Conservation (phyloP, 2,113 vertebrate genomes). For the Phasianus colchicus region DNA sequence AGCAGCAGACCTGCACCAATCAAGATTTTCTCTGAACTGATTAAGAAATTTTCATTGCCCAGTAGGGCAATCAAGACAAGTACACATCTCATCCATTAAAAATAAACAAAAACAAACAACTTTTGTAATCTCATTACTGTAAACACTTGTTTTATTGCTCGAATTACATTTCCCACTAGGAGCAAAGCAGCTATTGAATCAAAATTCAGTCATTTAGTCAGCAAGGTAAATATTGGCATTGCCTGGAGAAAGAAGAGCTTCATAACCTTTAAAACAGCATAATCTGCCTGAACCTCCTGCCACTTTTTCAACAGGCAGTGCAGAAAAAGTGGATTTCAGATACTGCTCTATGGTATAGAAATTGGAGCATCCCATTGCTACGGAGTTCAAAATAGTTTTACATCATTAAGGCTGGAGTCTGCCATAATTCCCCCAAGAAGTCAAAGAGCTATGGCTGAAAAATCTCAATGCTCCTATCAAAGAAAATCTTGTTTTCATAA, state of each 20-base stretch:
- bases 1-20: not conserved
- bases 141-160: constrained; percentile 70
- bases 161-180: constrained; percentile 38
- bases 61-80: constrained; percentile 16
- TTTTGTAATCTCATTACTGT: constrained; percentile 28
- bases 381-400: not conserved
- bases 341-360: not conserved
- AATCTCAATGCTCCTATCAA: not conserved
- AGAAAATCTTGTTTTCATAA: not conserved
- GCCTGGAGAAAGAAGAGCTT: constrained; percentile 54
- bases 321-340: constrained; percentile 37
- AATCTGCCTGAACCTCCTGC: constrained; percentile 30
- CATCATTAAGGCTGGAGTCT: not conserved
- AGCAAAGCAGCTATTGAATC: constrained; percentile 35
- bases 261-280: constrained; percentile 44
- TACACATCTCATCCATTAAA: not conserved
- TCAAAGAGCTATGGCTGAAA: constrained; percentile 18
- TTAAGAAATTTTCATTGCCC: constrained; percentile 21
- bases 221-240: constrained; percentile 68
- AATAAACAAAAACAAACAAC: constrained; percentile 37
- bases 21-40: constrained; percentile 7
- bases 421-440: not conserved
- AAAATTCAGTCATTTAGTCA: constrained; percentile 39
- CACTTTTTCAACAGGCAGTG: constrained; percentile 24
- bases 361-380: not conserved